Conservation (phyloP, 2,888 invertebrate genomes). For the Ochlodes sylvanus region DNA sequence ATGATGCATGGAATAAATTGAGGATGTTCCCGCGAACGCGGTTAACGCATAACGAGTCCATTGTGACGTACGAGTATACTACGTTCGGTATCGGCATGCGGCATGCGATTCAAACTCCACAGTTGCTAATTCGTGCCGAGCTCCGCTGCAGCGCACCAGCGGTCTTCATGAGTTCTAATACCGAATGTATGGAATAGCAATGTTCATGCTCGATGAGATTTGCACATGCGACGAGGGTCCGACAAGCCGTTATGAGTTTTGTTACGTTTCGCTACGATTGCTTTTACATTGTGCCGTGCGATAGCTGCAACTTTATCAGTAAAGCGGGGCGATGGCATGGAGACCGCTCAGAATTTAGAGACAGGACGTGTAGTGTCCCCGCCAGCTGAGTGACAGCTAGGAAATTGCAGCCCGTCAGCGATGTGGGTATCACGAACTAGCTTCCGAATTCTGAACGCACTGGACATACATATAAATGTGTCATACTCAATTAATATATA, state of each 20-base stretch:
- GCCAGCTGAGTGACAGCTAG: slow-evolving; percentile 58
- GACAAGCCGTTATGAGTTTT: neutral
- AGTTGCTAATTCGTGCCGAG: slow-evolving; percentile 6
- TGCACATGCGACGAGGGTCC: neutral
- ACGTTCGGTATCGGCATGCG: slow-evolving; percentile 12
- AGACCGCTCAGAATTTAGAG: slow-evolving; percentile 37
- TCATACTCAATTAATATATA: no score
- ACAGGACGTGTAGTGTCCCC: slow-evolving; percentile 40
- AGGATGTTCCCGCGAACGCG: slow-evolving; percentile 1
- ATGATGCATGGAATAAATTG: slow-evolving; percentile 27
- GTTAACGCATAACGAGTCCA: slow-evolving; percentile 11
- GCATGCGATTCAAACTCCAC: slow-evolving; percentile 5
- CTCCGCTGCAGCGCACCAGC: neutral
- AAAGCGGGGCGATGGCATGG: slow-evolving; percentile 12
- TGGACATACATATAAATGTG: no score
- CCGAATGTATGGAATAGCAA: neutral
- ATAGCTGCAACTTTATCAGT: neutral
- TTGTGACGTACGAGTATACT: neutral
- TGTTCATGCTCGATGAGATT: neutral
- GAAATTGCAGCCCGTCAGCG: slow-evolving; percentile 64
- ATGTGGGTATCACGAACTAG: slow-evolving; percentile 21
- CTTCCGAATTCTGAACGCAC: slow-evolving; percentile 27
- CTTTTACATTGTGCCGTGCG: neutral
- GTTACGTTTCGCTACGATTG: neutral
- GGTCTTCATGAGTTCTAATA: neutral